A percentile compares a stretch with the other conserved stretches of the same genome.
Evolutionary conservation across 2,797 vertebrate genomes (phyloP).

Genomic region (Acropternis orthonyx): DNA sequence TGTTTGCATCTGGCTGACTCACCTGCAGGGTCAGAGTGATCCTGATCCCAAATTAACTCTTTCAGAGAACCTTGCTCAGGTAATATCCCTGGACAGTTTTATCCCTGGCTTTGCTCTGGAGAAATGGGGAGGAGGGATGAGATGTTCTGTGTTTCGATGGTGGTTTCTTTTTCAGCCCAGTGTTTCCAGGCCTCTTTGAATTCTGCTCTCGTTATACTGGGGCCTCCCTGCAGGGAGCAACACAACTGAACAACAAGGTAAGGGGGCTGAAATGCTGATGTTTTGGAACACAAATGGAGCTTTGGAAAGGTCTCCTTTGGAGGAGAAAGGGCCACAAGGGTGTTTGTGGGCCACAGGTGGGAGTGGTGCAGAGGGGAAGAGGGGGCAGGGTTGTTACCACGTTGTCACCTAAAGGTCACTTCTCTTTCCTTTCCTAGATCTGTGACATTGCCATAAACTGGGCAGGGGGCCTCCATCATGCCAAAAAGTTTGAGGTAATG

Average conservation of each 20-base stretch:
- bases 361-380: background rate
- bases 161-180: conserved; percentile 80
- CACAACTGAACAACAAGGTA: conserved; percentile 98
- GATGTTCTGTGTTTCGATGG: background rate
- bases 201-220: conserved; percentile 97
- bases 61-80: background rate
- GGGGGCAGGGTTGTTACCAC: background rate
- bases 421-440: conserved; percentile 78
- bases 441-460: conserved; percentile 99
- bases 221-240: conserved; percentile 95
- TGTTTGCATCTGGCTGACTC: background rate
- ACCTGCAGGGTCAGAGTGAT: background rate
- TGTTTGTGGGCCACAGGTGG: background rate
- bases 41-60: background rate
- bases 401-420: background rate
- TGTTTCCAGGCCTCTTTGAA: conserved; percentile 96
- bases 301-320: background rate
- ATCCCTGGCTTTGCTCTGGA: background rate
- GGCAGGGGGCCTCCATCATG: conserved; percentile 96
- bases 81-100: background rate
- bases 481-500: conserved; percentile 97
- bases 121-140: background rate
- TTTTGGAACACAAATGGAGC: background rate
- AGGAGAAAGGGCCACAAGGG: background rate
- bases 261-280: background rate